Conservation (phyloP, 2,797 vertebrate species). For the Sebastes nivosus region DNA sequence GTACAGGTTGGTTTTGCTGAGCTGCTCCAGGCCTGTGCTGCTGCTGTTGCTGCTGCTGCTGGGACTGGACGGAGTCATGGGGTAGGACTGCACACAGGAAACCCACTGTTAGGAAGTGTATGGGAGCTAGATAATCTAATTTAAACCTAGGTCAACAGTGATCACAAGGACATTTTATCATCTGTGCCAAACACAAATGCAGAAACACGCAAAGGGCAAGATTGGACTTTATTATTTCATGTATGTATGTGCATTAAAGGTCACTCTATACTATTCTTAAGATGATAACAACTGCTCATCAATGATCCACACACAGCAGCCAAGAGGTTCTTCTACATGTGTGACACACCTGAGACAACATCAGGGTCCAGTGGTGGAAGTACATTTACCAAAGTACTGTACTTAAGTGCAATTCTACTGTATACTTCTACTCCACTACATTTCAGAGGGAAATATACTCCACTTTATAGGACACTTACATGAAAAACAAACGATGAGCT, state of each 20-base stretch:
- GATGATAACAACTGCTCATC: not conserved
- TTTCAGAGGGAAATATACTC: not conserved
- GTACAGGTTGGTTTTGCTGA: constrained; percentile 99
- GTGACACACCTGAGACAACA: not conserved
- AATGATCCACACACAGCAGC: not conserved
- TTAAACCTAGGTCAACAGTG: constrained; percentile 50
- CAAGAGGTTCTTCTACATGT: not conserved
- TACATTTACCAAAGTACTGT: not conserved
- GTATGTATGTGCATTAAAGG: not conserved
- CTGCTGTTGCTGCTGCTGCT: constrained; percentile 95
- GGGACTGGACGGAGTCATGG: constrained; percentile 99
- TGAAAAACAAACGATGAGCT: not conserved
- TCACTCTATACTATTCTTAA: not conserved
- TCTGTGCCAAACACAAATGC: not conserved
- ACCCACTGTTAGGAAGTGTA: constrained; percentile 83
- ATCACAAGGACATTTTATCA: constrained; percentile 56
- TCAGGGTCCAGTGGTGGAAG: not conserved
- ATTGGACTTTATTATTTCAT: not conserved
- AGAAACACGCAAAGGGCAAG: not conserved
- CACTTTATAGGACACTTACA: not conserved
- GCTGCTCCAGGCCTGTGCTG: constrained; percentile 98
- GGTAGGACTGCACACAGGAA: constrained; percentile 90
- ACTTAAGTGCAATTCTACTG: not conserved
- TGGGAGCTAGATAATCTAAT: constrained; percentile 68
- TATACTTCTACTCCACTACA: not conserved